Percentiles rank a stretch among this genome's conserved stretches.
Conservation (phyloP, 2,888 invertebrate genomes). For the Tyria jacobaeae region DNA sequence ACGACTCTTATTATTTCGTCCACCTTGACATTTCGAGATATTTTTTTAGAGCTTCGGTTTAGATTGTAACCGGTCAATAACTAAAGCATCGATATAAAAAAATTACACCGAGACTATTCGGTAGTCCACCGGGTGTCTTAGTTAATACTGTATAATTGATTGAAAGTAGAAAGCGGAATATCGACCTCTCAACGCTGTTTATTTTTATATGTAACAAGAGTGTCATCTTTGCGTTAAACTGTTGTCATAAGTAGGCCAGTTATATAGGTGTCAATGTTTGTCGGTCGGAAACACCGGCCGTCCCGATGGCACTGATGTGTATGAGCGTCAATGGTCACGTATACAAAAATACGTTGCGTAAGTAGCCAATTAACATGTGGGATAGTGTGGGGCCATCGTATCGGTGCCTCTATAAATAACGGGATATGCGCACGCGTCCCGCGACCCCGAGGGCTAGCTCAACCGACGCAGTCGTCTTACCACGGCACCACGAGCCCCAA, state of each 20-base stretch:
- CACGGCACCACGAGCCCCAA: constrained; percentile 63
- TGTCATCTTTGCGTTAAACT: constrained; percentile 64
- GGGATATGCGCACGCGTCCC: constrained; percentile 50
- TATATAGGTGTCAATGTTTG: constrained; percentile 83
- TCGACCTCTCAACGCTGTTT: constrained; percentile 57
- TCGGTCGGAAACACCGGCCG: constrained; percentile 72
- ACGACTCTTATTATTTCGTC: constrained; percentile 58
- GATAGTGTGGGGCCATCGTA: constrained; percentile 81
- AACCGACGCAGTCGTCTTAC: constrained; percentile 63
- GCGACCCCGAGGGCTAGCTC: constrained; percentile 51
- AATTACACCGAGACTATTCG: too few species aligned
- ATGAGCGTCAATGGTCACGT: constrained; percentile 75
- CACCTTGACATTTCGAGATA: constrained; percentile 57
- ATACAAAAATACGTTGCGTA: constrained; percentile 79
- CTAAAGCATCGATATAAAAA: too few species aligned
- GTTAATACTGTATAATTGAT: neutral
- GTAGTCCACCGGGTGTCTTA: too few species aligned
- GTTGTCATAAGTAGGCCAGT: constrained; percentile 71
- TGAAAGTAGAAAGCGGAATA: constrained; percentile 31
- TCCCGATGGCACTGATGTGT: constrained; percentile 75
- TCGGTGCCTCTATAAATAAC: constrained; percentile 83
- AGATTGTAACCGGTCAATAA: constrained; percentile 22
- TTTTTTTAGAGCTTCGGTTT: constrained; percentile 49
- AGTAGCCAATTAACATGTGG: constrained; percentile 83
- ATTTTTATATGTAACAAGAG: constrained; percentile 55